A percentile compares a stretch with the other conserved stretches of the same genome.
Conservation (phyloP, 1,140 invertebrate species). For the Aphaenogaster ashmeadi region DNA sequence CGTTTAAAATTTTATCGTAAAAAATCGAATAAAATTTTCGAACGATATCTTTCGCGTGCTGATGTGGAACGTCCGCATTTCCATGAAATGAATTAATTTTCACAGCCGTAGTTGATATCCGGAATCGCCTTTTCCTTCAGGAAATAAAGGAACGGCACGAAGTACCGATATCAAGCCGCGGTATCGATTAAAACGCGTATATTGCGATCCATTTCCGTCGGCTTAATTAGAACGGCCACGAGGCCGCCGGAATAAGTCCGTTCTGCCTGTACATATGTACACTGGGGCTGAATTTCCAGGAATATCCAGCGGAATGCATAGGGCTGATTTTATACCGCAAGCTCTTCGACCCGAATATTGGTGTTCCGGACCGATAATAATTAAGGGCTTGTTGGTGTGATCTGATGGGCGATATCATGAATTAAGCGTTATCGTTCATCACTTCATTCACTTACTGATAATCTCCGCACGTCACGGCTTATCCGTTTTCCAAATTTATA, state of each 20-base stretch:
- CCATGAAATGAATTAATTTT: conserved; percentile 50
- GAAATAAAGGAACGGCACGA: conserved; percentile 44
- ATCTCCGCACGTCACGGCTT: neutral
- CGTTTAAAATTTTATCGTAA: neutral
- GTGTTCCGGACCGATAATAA: conserved; percentile 51
- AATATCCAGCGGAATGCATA: conserved; percentile 37
- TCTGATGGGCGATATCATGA: conserved; percentile 37
- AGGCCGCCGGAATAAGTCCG: conserved; percentile 66
- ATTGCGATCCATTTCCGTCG: conserved; percentile 68
- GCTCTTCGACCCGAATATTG: conserved; percentile 50
- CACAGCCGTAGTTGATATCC: conserved; percentile 16
- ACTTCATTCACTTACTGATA: conserved; percentile 23
- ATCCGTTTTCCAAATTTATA: neutral
- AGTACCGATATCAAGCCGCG: conserved; percentile 8
- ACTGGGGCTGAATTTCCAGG: conserved; percentile 38
- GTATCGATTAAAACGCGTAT: conserved; percentile 71
- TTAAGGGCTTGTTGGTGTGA: conserved; percentile 46
- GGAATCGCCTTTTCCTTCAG: conserved; percentile 35
- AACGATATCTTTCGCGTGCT: neutral
- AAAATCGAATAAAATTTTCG: conserved; percentile 1
- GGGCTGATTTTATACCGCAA: conserved; percentile 53
- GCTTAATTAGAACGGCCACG: conserved; percentile 67
- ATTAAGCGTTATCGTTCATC: conserved; percentile 50
- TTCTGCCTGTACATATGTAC: neutral
- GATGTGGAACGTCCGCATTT: neutral